Conservation (phyloP, 2,113 vertebrate genomes). For the Pelodiscus sinensis region DNA sequence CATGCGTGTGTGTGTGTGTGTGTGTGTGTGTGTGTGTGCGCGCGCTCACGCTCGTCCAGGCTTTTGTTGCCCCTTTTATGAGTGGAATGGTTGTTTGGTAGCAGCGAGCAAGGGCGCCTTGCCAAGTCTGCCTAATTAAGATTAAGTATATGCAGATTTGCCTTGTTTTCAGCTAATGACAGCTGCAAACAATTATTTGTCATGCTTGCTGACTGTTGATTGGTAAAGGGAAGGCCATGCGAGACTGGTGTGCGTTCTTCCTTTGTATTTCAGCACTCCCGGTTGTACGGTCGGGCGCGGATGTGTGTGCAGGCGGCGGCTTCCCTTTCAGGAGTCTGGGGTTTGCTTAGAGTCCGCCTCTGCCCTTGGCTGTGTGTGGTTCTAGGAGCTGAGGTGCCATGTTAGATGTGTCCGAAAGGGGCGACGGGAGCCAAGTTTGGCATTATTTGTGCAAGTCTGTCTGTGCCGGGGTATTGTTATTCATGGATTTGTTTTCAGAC, state of each 20-base stretch:
- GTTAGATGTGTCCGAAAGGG: not conserved
- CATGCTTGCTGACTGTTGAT: slow-evolving; percentile 48
- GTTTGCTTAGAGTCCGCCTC: not conserved
- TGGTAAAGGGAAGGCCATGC: slow-evolving; percentile 6
- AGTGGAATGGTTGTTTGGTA: slow-evolving; percentile 61
- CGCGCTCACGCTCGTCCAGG: not conserved
- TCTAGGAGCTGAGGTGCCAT: not conserved
- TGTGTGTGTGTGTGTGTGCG: no score
- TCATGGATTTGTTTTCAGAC: not conserved
- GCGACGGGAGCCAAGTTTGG: rapidly evolving
- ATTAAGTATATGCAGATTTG: slow-evolving; percentile 74
- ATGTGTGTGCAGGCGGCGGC: rapidly evolving
- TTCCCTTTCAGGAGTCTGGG: rapidly evolving
- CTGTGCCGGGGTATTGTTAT: rapidly evolving
- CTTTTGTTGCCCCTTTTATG: slow-evolving; percentile 66
- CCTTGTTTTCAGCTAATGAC: slow-evolving; percentile 75
- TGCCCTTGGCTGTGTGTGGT: not conserved
- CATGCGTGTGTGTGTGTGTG: rapidly evolving
- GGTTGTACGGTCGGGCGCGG: not conserved
- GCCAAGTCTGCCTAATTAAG: slow-evolving; percentile 65
- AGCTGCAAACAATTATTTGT: slow-evolving; percentile 77
- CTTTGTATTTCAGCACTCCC: rapidly evolving
- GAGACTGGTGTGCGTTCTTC: not conserved
- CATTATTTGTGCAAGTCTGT: not conserved
- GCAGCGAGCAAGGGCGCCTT: slow-evolving; percentile 60